Evolutionary conservation across 2,113 vertebrate species (phyloP).

Genomic region (Mus spicilegus): DNA sequence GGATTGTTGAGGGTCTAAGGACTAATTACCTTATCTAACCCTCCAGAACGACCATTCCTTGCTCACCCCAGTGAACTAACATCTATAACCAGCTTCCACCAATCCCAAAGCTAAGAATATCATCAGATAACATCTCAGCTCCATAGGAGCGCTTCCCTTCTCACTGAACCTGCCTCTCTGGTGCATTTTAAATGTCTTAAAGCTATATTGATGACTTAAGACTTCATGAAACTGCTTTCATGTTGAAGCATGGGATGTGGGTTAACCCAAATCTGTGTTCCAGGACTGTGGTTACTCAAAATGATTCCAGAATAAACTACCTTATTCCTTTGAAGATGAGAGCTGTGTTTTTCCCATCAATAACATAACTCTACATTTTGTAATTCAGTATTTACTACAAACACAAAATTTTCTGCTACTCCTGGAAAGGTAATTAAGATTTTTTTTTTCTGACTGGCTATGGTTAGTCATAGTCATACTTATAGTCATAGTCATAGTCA

Average conservation of each 20-base stretch:
- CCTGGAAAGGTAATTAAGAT: constrained; percentile 10
- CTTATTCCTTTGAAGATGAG: neutral
- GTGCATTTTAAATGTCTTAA: neutral
- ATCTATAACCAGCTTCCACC: neutral
- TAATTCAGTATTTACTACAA: neutral
- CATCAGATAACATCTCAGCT: no score
- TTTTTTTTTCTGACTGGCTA: neutral
- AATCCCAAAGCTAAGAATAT: neutral
- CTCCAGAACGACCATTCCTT: neutral
- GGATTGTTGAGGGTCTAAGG: neutral
- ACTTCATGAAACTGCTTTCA: neutral
- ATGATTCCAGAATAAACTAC: neutral
- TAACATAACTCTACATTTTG: neutral
- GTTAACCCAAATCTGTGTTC: neutral
- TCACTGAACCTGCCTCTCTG: neutral
- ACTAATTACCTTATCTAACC: neutral
- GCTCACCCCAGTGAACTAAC: no score
- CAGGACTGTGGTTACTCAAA: neutral
- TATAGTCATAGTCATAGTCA: neutral
- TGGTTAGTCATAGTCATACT: neutral
- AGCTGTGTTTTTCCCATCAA: neutral
- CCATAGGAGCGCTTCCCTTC: neutral
- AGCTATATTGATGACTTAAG: neutral
- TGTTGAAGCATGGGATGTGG: neutral
- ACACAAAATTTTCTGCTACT: neutral